phyloP scores from a whole-genome alignment of 2,113 vertebrate genomes.

The Embiotoca jacksoni region DNA sequence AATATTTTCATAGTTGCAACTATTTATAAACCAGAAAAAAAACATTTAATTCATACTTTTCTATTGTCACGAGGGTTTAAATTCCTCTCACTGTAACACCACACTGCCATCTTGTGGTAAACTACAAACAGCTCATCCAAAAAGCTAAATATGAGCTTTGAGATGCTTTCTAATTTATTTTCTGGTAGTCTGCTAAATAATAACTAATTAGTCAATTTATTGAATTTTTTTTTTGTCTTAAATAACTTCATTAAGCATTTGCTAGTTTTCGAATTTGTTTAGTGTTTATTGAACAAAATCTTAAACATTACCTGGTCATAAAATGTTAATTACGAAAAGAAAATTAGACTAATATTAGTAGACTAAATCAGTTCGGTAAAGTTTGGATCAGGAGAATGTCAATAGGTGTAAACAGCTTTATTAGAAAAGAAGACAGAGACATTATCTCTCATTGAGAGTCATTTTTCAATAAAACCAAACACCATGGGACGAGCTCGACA shows the following conservation, averaged over 20 bases:
- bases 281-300: too few species aligned
- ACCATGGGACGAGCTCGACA: conserved; percentile 27
- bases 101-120: conserved; percentile 41
- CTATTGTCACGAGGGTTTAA: background rate
- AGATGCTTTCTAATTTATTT: background rate
- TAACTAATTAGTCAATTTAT: background rate
- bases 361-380: background rate
- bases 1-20: too few species aligned
- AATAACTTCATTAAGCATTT: too few species aligned
- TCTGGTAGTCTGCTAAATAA: background rate
- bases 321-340: too few species aligned
- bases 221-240: too few species aligned
- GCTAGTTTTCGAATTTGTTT: too few species aligned
- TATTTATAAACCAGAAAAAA: too few species aligned
- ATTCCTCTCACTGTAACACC: background rate
- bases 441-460: conserved; percentile 27
- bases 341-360: background rate
- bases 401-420: conserved; percentile 57
- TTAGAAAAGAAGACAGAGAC: conserved; percentile 61
- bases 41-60: too few species aligned
- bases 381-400: background rate
- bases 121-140: background rate
- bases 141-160: background rate
- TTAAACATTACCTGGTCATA: too few species aligned
- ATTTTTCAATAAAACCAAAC: conserved; percentile 42